phyloP scores from a whole-genome alignment of 2,888 invertebrate genomes.

The Acanthosepion lycidas region DNA sequence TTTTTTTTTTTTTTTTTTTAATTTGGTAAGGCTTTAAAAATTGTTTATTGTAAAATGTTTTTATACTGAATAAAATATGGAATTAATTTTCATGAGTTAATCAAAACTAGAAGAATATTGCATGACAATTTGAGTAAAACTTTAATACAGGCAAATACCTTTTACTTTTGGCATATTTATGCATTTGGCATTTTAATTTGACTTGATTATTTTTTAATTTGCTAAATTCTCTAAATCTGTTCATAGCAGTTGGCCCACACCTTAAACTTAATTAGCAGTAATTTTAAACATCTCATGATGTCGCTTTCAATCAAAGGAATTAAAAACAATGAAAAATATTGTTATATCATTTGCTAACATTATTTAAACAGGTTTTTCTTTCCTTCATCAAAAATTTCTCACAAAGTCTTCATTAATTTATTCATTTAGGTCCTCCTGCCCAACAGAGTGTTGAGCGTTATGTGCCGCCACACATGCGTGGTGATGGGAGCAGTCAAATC shows the following conservation, averaged over 20 bases:
- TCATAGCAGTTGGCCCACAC: background rate
- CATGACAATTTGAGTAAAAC: background rate
- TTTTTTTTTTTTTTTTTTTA: background rate
- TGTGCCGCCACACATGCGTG: constrained; percentile 94
- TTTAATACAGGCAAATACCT: background rate
- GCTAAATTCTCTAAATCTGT: background rate
- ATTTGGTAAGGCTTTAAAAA: background rate
- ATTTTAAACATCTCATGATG: background rate
- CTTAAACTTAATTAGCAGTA: background rate
- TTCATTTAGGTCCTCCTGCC: constrained; percentile 44
- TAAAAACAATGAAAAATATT: constrained; percentile 1
- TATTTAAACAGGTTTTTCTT: background rate
- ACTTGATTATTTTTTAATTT: background rate
- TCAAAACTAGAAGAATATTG: background rate
- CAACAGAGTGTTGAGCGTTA: constrained; percentile 77
- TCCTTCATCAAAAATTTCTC: constrained; percentile 20
- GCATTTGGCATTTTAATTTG: too few species aligned
- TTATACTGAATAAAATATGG: background rate
- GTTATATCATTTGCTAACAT: background rate
- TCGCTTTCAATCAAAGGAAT: constrained; percentile 8
- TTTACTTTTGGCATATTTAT: background rate
- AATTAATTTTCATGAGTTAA: background rate
- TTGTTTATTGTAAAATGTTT: background rate
- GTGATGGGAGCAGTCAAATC: constrained; percentile 65
- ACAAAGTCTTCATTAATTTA: constrained; percentile 37